Conservation (phyloP, 2,113 vertebrate species). For the Percina caprodes region DNA sequence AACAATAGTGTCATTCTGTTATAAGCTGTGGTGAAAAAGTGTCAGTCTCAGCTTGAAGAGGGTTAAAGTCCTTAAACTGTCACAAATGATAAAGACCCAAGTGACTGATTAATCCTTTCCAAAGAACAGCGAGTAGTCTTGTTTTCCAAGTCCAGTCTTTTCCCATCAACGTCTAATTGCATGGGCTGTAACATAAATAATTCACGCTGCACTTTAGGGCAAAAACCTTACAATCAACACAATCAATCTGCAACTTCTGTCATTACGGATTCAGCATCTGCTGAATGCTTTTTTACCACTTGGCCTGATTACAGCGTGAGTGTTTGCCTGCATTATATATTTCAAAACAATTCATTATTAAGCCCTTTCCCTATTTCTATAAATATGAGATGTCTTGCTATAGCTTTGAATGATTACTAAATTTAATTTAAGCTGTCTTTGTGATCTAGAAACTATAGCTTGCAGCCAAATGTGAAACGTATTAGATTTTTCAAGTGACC, state of each 20-base stretch:
- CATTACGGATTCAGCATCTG: slow-evolving; percentile 76
- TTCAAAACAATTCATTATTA: slow-evolving; percentile 39
- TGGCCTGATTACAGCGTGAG: slow-evolving; percentile 48
- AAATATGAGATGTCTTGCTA: slow-evolving; percentile 9
- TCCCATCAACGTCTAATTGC: slow-evolving; percentile 76
- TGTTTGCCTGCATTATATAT: slow-evolving; percentile 5
- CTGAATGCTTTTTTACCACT: slow-evolving; percentile 52
- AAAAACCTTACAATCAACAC: slow-evolving; percentile 76
- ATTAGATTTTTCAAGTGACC: slow-evolving; percentile 82
- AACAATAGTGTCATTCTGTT: slow-evolving; percentile 16
- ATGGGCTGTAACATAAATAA: slow-evolving; percentile 77
- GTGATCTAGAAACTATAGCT: slow-evolving; percentile 28
- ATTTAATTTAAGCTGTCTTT: slow-evolving; percentile 49
- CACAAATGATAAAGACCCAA: slow-evolving; percentile 44
- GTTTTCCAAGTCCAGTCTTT: slow-evolving; percentile 65
- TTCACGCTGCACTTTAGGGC: slow-evolving; percentile 77
- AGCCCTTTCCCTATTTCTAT: not conserved
- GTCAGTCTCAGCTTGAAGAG: slow-evolving; percentile 14
- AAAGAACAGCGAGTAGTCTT: slow-evolving; percentile 43
- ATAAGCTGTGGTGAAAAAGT: slow-evolving; percentile 7
- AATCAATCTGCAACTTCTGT: slow-evolving; percentile 74
- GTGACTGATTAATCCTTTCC: slow-evolving; percentile 60
- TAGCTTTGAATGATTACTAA: slow-evolving; percentile 63
- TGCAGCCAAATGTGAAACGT: slow-evolving; percentile 73
- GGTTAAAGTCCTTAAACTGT: slow-evolving; percentile 44